Percentiles rank a stretch among this genome's conserved stretches.
These are phyloP conservation scores for Oreochromis niloticus DNA, from an alignment of 2,113 vertebrate genomes.

Conservation along the genomic window DNA sequence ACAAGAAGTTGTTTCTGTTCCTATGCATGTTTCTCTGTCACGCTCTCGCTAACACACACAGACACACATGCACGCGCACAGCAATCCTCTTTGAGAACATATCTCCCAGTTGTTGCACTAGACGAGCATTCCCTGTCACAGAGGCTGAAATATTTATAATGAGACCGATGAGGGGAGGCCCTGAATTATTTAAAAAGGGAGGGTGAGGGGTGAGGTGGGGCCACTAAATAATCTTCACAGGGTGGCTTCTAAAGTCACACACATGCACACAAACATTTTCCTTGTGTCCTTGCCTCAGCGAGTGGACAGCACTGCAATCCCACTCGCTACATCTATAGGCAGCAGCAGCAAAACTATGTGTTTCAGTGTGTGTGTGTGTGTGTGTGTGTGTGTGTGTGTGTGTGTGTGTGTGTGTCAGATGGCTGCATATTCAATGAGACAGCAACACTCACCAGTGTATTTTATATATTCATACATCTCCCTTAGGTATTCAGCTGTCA, in stretches of 20 bases:
- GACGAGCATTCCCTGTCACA: conserved; percentile 84
- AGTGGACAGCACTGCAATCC: conserved; percentile 63
- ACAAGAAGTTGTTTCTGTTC: neutral
- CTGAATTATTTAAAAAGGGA: conserved; percentile 85
- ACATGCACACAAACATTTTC: neutral
- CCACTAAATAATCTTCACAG: conserved; percentile 82
- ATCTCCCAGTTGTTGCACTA: conserved; percentile 75
- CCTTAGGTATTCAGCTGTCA: conserved; percentile 43
- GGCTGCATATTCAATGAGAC: conserved; percentile 4
- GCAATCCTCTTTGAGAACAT: conserved; percentile 45
- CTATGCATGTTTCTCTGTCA: neutral
- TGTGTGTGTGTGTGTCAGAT: neutral
- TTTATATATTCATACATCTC: conserved; percentile 45
- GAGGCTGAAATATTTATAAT: conserved; percentile 93
- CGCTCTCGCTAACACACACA: neutral
- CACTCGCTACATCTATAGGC: neutral
- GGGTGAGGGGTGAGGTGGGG: conserved; percentile 48
- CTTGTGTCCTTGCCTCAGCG: neutral
- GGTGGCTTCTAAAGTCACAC: neutral
- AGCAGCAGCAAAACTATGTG: conserved; percentile 11
- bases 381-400: conserved; percentile 16
- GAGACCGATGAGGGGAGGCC: conserved; percentile 81
- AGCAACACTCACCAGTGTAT: neutral
- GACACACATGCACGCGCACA: neutral
- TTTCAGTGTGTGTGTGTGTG: neutral